Percentiles rank a stretch among this genome's conserved stretches.
Evolutionary conservation across 2,888 invertebrate species (phyloP).

Genomic region (Drosophila mercatorum): DNA sequence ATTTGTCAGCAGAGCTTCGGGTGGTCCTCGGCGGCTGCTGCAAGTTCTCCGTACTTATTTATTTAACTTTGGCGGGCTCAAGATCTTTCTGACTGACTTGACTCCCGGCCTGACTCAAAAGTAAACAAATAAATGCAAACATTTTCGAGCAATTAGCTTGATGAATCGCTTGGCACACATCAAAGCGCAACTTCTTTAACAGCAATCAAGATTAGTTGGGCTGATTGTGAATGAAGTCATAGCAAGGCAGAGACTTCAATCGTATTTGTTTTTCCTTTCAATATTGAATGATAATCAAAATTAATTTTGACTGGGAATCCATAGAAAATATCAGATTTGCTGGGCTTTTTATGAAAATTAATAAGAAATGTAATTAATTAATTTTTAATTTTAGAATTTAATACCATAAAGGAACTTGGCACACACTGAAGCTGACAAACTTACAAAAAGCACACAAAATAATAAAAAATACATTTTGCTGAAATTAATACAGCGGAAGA

Average conservation of each 20-base stretch:
- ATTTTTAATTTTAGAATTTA: not conserved
- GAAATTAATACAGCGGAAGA: no score
- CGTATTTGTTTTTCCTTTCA: conserved; percentile 1
- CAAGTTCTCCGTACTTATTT: conserved; percentile 59
- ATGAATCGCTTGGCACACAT: conserved; percentile 10
- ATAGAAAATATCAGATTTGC: not conserved
- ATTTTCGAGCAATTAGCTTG: conserved; percentile 18
- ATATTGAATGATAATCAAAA: not conserved
- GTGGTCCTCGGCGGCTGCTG: conserved; percentile 48
- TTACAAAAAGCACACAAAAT: no score
- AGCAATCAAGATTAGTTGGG: conserved; percentile 9
- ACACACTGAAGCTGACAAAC: no score
- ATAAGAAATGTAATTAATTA: not conserved
- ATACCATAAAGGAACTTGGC: no score
- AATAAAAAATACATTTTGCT: no score
- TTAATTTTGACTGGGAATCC: not conserved
- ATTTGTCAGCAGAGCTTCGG: conserved; percentile 43
- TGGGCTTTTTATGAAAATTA: not conserved
- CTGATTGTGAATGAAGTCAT: conserved; percentile 3
- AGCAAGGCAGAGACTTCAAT: not conserved
- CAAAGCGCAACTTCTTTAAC: conserved; percentile 13
- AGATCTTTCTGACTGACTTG: conserved; percentile 8
- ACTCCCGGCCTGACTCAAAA: conserved; percentile 3
- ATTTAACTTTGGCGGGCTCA: conserved; percentile 46
- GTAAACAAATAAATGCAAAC: conserved; percentile 44